Base-by-base conservation (phyloP, 2,113 vertebrate genomes). In the Hypocryptadius cinnamomeus region DNA sequence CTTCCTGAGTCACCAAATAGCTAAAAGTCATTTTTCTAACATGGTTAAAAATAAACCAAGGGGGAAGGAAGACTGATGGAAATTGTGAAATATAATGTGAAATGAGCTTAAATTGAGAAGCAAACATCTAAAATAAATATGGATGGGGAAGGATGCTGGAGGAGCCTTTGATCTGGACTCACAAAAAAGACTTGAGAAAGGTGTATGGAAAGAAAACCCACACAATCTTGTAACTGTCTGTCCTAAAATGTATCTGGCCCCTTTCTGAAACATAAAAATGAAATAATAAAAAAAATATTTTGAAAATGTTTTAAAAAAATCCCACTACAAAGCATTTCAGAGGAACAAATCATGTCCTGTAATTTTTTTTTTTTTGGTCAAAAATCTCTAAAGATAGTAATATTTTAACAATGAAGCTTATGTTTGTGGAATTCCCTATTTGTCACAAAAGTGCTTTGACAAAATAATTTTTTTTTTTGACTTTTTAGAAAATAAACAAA, bases 321-420 rank as follows among this genome's bases (percentile, higher is more conserved):
- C 13, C 42, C 50, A 37, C 19, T 13, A 13, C 0, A 64, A 65
- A 66, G 3, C 8, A 18, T 13, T 73, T 7, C 45, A 70, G 8
- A 87, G 22, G 19, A 63, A n/a, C 0, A 1, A 69, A 20, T 48
- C 3, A 47, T 18, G 4, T 1, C 2, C 1, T 47, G 4, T 45
- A 76, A 79, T n/a, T n/a, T n/a, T n/a, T 48, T 47, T 22, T 6
- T 17, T 30, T 70, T 53, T 61, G 30, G 2, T 22, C 13, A 48
- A 51, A 85, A 86, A 61, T 28, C 1, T 22, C 8, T 15, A 28
- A 53, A 68, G n/a, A 11, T 16, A 4, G 0, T 42, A 4, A 9
- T 20, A 60, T 39, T 71, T 82, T 71, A 8, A 2, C 8, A 64
- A 33, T 8, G 2, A 76, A 54, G 2, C 4, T 22, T 23, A 47